Evolutionary conservation across 2,113 vertebrate genomes (phyloP), one percentile per base, ranked within the genome.

Genomic region (Butorides virescens): DNA sequence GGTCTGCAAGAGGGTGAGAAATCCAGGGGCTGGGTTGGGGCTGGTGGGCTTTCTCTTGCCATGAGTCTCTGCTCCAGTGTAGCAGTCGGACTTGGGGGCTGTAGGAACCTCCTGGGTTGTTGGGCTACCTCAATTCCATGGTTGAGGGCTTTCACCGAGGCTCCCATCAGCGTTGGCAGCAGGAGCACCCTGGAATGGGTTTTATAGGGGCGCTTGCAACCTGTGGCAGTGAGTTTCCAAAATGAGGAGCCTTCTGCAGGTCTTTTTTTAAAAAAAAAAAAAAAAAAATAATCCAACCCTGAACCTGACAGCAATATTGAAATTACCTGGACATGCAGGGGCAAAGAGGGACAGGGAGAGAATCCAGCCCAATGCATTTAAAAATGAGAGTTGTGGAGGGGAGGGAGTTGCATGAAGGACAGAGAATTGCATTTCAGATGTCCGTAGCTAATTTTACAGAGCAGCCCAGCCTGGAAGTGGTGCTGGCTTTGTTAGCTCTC

Each of bases 131-230:
- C 15, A 12, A 32, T 68, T 61, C 26, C 1, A 1, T 44, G 36
- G 4, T 13, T 76, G 6, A 13, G 6, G 18, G 4, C 0, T 29
- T 87, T 74, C 21, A 34, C 30, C 30, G 32, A 52, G 39, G 26
- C 18, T 37, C 17, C 11, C 20, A 12, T 13, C 58, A 61, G 36
- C 9, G 2, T 50, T 2, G 6, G 46, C n/a, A 63, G 36, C 47
- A 84, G 68, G 14, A 87, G n/a, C 26, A 66, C 26, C 53, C 44
- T 0, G 0, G 14, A 19, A 42, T 42, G 52, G 56, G 15, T 22
- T 75, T 50, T 77, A 8, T 9, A 15, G 42, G 20, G 11, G 6
- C 7, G 1, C 26, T 56, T 91, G 49, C 26, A 37, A 4, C 37
- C 42, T 1, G 1, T 61, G 44, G 32, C 53, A 76, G 29, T 25